Conservation (phyloP, 1,140 invertebrate genomes). For the Centruroides vittatus region DNA sequence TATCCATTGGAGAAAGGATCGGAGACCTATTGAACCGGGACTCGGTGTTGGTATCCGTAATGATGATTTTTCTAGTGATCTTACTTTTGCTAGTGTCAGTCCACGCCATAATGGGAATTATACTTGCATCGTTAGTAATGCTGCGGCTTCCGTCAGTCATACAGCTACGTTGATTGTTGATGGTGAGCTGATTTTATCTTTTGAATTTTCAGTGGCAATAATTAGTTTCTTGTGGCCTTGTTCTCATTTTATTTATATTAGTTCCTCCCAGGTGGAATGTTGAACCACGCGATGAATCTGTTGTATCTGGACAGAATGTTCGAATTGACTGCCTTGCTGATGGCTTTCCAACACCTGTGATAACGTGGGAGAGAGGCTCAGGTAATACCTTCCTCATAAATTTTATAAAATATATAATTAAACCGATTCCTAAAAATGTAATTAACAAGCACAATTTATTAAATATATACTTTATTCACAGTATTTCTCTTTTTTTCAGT, state of each 20-base stretch:
- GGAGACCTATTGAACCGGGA: slow-evolving; percentile 21
- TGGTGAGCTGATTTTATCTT: slow-evolving; percentile 9
- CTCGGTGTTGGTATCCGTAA: slow-evolving; percentile 20
- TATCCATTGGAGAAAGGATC: slow-evolving; percentile 21
- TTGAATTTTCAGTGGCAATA: too few species aligned
- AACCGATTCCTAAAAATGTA: background rate
- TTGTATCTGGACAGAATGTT: slow-evolving; percentile 31
- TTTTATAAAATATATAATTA: background rate
- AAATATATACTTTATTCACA: background rate
- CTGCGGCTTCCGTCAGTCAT: slow-evolving; percentile 17
- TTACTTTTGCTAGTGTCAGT: slow-evolving; percentile 19
- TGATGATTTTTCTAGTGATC: slow-evolving; percentile 29
- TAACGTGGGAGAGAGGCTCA: slow-evolving; percentile 35
- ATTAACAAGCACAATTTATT: background rate
- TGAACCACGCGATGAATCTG: slow-evolving; percentile 36
- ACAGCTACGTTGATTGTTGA: slow-evolving; percentile 19
- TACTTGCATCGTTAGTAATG: slow-evolving; percentile 21
- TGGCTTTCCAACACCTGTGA: slow-evolving; percentile 32
- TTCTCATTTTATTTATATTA: slow-evolving; percentile 14
- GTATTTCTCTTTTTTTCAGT: background rate
- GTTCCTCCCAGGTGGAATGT: slow-evolving; percentile 41
- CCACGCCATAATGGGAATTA: slow-evolving; percentile 23
- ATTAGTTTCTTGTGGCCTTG: too few species aligned
- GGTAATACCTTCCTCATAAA: slow-evolving; percentile 8
- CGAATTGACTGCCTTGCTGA: slow-evolving; percentile 33